A percentile compares a stretch with the other conserved stretches of the same genome.
phyloP scores from a whole-genome alignment of 2,888 invertebrate species.

The Taphrorychus bicolor region DNA sequence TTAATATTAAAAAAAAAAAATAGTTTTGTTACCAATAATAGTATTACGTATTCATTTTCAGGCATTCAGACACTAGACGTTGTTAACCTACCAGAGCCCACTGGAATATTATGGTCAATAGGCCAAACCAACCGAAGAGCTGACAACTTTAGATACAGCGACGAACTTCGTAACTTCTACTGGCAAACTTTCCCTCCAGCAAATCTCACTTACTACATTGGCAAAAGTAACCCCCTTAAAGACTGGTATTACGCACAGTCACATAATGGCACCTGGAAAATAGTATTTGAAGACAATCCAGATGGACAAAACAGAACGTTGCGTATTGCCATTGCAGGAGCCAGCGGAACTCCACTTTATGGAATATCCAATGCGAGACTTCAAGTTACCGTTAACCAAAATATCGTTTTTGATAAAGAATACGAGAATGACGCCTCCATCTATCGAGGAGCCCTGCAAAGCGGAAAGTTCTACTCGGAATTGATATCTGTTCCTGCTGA shows the following conservation, averaged over 20 bases:
- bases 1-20: too few species aligned
- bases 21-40: too few species aligned
- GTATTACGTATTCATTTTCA: too few species aligned
- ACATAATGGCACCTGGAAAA: conserved; percentile 23
- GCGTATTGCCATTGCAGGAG: conserved; percentile 15
- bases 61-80: conserved; percentile 5
- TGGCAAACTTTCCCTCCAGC: conserved; percentile 27
- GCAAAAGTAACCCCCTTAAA: conserved; percentile 5
- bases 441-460: conserved; percentile 20
- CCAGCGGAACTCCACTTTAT: conserved; percentile 21
- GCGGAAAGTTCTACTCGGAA: conserved; percentile 18
- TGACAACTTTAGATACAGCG: conserved; percentile 19
- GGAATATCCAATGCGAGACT: conserved; percentile 1
- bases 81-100: conserved; percentile 10
- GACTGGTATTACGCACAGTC: conserved; percentile 29
- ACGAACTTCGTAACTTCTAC: conserved; percentile 27
- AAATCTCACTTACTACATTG: conserved; percentile 18
- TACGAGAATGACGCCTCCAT: conserved; percentile 23
- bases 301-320: conserved; percentile 6
- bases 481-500: conserved; percentile 10
- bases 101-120: conserved; percentile 19
- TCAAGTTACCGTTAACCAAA: conserved; percentile 9
- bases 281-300: conserved; percentile 12
- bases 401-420: conserved; percentile 2
- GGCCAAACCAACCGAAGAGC: conserved; percentile 27